Base-by-base conservation (phyloP, 2,888 invertebrate species). In the Eugnorisma glareosa region DNA sequence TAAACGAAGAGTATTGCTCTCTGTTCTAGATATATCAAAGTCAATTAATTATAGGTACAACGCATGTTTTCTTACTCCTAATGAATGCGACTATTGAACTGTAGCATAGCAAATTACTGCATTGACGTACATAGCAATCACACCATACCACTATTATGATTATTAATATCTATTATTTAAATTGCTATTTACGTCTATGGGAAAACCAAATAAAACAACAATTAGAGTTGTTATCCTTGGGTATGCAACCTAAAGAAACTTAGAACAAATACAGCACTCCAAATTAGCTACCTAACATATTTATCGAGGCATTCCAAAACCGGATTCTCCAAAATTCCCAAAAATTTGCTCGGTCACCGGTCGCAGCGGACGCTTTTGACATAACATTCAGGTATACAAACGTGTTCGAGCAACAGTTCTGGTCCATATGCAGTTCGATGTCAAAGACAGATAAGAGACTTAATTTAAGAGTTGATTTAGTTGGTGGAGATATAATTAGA, bases 401-500 rank as follows among this genome's bases (percentile, higher is more conserved):
- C 37, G 75, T 7, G 54, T 59, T 31, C 45, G 40, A 43, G n/a
- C 63, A n/a, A 37, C 40, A 70, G 15, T 61, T 68, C 21, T 28
- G 67, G 51, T 61, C 35, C 43, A 24, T 68, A 67, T 37, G 28
- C 31, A 73, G 54, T 48, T 70, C 31, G 67, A 79, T 77, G 72
- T 81, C 63, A 70, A 72, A 77, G 40, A 70, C 72, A 73, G 73
- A 77, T 77, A 83, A 73, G 51, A 81, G n/a, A 67, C 15, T 67
- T 76, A 37, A 74, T 75, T 78, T 78, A 54, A 75, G 59, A 77
- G 73, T 61, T 68, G 73, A 77, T 73, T 82, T 67, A 71, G 72
- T 75, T 72, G 40, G 37, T 75, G 64, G 75, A 84, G 82, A 88
- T 86, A 88, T 88, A 91, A 89, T 92, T 92, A 91, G 92, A 92